Base-by-base conservation (phyloP, 2,888 invertebrate genomes). In the Limnephilus auricula region DNA sequence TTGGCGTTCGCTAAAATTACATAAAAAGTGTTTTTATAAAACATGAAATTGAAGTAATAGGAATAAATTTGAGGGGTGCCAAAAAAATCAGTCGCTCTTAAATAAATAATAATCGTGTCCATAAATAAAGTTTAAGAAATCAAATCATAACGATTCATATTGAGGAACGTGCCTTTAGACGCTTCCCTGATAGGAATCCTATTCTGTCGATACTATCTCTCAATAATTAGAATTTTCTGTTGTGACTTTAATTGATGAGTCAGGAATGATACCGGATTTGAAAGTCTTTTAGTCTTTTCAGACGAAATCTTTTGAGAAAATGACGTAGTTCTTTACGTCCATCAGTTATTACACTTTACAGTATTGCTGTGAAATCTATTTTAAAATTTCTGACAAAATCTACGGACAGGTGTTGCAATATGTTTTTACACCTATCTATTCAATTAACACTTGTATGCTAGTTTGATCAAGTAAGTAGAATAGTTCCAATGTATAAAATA, bases 201-300 rank as follows among this genome's bases (percentile, higher is more conserved):
- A 82, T 34, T 31, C 30, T 82, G 18, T 34, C 18, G 15, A 32
- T 30, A 25, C n/a, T 84, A 84, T 40, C 83, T 37, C 31, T 84
- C n/a, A 84, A 31, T 34, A n/a, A 18, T 6, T 31, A 2, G 9
- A 30, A 34, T 83, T 3, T n/a, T 84, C 12, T n/a, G 84, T 13
- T 84, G n/a, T 84, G 34, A 34, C 25, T 10, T 37, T 40, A 84
- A 84, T 86, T 86, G 86, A 65, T 50, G 50, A 86, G 45, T 45
- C 86, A 86, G 86, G 4, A 12, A 86, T 50, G 86, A 86, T 86
- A 13, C 86, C 86, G 86, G 86, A 86, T 50, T 50, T 86, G 84
- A 84, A 84, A 84, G 84, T 84, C 84, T 32, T 84, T 84, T 15
- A 40, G 25, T 12, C 84, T 84, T 37, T 84, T n/a, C 18, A 80